Base-by-base conservation (phyloP, 2,113 vertebrate genomes). In the Osmerus eperlanus region DNA sequence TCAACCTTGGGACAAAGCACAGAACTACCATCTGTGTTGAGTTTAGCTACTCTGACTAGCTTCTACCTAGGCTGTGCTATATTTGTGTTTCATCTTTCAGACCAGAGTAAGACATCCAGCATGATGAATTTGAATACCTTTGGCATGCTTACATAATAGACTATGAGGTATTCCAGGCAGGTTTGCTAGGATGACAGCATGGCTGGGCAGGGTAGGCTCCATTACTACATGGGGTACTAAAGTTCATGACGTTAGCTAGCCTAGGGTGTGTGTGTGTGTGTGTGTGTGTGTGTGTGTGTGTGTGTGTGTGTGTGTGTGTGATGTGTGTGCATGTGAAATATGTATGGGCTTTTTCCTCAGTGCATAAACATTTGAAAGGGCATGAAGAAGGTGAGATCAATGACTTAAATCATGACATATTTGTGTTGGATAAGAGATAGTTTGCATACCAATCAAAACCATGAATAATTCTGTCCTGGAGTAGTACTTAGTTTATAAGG, bases 401-500 rank as follows among this genome's bases (percentile, higher is more conserved):
- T 23, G 80, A 73, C 81, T 53, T 3, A 41, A 76, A 82, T 83
- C 62, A 82, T 80, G 77, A 58, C 59, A 14, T 62, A 78, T 84
- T 83, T 78, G 69, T 84, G 73, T 84, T 73, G 76, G 71, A 47
- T 66, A 65, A 73, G 72, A 70, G 69, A 80, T 70, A 69, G 61
- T 51, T 55, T 75, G 75, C 81, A 76, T 78, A 72, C 81, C 59
- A 78, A 75, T 53, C 56, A 64, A 47, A 47, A 2, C 9, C 70
- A 89, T 86, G 67, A 86, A 85, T 88, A 74, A 78, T 85, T 79
- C 65, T 28, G 29, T 53, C 71, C 65, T 19, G 0, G 47, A 65
- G 60, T 71, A 70, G 67, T 67, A 73, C 47, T 77, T 4, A 5
- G 6, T 19, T 86, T 75, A 83, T 81, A 81, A n/a, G 55, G 73